A percentile compares a stretch with the other conserved stretches of the same genome.
Evolutionary conservation across 1,140 invertebrate species (phyloP).

Genomic region (Magallana gigas): DNA sequence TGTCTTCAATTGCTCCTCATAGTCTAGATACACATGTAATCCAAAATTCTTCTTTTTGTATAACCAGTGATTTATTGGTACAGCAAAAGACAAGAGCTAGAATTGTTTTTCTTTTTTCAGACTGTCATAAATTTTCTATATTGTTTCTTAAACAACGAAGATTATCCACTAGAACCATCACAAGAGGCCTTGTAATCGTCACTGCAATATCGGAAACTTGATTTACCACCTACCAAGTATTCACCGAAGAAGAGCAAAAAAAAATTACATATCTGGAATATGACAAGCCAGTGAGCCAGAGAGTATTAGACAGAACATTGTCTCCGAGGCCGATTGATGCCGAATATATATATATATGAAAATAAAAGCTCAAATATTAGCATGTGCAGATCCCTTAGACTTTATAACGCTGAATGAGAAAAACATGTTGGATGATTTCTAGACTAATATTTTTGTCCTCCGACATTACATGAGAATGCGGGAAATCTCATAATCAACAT

Average conservation of each 20-base stretch:
- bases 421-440: constrained; percentile 9
- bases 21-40: too few species aligned
- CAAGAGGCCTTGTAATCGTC: neutral
- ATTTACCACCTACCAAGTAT: neutral
- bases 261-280: neutral
- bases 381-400: neutral
- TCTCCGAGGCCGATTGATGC: neutral
- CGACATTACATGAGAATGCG: neutral
- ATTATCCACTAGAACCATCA: neutral
- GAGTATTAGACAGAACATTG: neutral
- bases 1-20: too few species aligned
- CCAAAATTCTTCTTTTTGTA: too few species aligned
- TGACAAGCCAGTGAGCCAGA: neutral
- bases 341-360: neutral
- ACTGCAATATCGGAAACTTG: neutral
- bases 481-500: neutral
- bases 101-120: too few species aligned
- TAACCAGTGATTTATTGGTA: too few species aligned
- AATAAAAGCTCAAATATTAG: neutral
- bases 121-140: neutral
- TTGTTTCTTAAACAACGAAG: neutral
- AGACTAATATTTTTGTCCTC: constrained; percentile 28
- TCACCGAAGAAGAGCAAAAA: neutral
- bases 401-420: constrained; percentile 1
- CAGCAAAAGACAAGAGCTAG: too few species aligned